These are phyloP conservation scores for Dryobotodes eremita DNA, from an alignment of 2,888 invertebrate species.

Conservation along the genomic window DNA sequence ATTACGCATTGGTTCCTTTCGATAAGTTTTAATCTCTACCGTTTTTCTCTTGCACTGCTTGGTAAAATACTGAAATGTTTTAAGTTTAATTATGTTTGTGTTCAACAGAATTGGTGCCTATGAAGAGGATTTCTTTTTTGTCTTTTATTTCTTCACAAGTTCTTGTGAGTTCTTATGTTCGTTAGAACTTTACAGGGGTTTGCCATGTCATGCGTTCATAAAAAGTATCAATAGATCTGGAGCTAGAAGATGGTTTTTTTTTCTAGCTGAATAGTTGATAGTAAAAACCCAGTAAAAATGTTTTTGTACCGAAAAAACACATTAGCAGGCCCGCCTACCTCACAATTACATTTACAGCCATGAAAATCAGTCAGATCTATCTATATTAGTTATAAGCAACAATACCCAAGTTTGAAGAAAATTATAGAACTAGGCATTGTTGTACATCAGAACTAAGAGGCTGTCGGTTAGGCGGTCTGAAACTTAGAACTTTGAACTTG, in stretches of 20 bases:
- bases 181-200: no score
- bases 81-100: not conserved
- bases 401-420: conserved; percentile 4
- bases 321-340: not conserved
- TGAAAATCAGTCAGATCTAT: not conserved
- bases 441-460: conserved; percentile 38
- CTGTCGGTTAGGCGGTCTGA: conserved; percentile 41
- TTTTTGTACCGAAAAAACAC: not conserved
- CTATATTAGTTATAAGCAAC: not conserved
- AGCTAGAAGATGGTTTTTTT: no score
- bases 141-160: no score
- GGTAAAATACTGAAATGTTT: not conserved
- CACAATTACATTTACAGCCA: not conserved
- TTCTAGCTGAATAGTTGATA: no score
- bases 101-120: no score
- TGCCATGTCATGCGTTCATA: no score
- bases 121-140: no score
- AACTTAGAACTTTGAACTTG: conserved; percentile 50
- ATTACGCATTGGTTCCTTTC: not conserved
- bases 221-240: no score
- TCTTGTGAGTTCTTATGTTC: no score
- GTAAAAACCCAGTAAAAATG: no score
- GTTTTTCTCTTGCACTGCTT: not conserved
- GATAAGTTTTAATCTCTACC: not conserved
- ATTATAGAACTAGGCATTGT: conserved; percentile 9